Evolutionary conservation across 1,140 invertebrate species (phyloP).

Genomic region (Microplitis demolitor): DNA sequence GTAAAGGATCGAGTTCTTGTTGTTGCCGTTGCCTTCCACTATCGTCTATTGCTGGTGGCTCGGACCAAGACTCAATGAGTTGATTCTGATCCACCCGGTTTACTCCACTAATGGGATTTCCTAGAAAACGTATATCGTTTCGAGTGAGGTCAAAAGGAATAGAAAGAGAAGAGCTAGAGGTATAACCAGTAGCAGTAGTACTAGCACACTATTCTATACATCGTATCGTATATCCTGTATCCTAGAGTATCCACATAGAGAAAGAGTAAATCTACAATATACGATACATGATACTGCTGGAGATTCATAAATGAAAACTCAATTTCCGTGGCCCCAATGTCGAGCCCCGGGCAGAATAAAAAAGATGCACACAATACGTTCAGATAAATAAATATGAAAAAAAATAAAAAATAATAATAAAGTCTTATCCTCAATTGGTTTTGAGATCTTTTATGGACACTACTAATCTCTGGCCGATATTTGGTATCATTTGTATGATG

Average conservation of each 20-base stretch:
- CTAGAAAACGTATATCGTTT: background rate
- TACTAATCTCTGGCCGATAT: too few species aligned
- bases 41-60: background rate
- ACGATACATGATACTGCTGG: background rate
- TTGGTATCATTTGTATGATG: background rate
- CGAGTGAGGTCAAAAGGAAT: background rate
- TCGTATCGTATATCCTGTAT: too few species aligned
- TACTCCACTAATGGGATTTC: conserved; percentile 9
- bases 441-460: too few species aligned
- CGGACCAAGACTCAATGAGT: background rate
- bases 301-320: conserved; percentile 20
- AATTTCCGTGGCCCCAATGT: conserved; percentile 4
- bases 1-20: conserved; percentile 48
- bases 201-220: too few species aligned
- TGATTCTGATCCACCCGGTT: background rate
- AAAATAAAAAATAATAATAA: background rate
- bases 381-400: background rate
- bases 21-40: conserved; percentile 27
- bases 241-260: too few species aligned
- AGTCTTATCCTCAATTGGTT: background rate
- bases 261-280: too few species aligned
- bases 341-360: background rate
- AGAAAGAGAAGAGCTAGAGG: background rate
- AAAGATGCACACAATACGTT: background rate
- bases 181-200: background rate